Conservation (phyloP, 23 tunicate genomes). For the Botrylloides violaceus region DNA sequence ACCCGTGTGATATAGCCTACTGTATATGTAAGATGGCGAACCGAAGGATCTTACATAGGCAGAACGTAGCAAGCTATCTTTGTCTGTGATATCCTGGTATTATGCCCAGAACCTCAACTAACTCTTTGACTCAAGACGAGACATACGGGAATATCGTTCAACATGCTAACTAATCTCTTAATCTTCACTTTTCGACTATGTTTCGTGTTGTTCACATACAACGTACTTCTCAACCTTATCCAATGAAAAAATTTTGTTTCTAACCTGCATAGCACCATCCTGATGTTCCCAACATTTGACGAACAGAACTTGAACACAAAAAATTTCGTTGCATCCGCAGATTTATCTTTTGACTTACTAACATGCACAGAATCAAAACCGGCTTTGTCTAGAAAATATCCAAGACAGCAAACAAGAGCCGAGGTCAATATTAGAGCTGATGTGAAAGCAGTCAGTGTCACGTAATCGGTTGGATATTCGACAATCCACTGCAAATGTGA, state of each 20-base stretch:
- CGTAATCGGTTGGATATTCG: conserved; percentile 33
- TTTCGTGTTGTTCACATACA: no score
- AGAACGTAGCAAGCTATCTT: no score
- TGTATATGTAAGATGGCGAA: no score
- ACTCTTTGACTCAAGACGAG: no score
- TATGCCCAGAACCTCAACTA: no score
- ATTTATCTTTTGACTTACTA: background rate
- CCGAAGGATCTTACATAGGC: no score
- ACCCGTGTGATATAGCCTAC: no score
- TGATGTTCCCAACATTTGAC: background rate
- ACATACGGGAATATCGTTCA: no score
- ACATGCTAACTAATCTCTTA: no score
- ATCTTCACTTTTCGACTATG: no score
- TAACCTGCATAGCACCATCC: background rate
- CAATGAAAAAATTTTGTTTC: background rate
- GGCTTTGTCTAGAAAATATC: background rate
- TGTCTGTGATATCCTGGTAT: no score
- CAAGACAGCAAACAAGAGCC: background rate
- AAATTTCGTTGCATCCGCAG: background rate
- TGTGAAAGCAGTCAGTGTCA: conserved; percentile 16
- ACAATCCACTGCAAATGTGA: conserved; percentile 29
- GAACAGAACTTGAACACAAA: background rate
- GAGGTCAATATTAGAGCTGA: background rate
- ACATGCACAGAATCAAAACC: conserved; percentile 5
- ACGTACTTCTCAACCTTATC: background rate